phyloP scores from a whole-genome alignment of 2,888 invertebrate genomes.

The Leptinotarsa peninsularis region DNA sequence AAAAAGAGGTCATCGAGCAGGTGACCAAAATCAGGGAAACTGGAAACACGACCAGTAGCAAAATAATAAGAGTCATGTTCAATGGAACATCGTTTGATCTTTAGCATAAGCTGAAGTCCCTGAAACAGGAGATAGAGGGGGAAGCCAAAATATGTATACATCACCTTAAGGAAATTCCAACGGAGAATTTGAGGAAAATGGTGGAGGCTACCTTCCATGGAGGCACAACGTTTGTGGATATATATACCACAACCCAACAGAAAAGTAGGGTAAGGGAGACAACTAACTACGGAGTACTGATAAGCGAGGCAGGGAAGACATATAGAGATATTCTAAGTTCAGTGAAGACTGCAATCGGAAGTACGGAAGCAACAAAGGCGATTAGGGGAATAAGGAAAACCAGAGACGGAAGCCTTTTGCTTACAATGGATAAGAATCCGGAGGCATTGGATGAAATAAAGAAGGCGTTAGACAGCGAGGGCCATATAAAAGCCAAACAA shows the following conservation, averaged over 20 bases:
- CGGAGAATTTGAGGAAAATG: neutral
- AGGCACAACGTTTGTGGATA: neutral
- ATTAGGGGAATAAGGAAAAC: conserved; percentile 18
- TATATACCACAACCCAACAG: too few relatives aligned
- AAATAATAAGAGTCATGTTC: neutral
- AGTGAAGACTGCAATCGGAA: neutral
- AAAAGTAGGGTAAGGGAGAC: too few relatives aligned
- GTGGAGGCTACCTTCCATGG: neutral
- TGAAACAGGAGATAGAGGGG: neutral
- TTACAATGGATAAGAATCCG: neutral
- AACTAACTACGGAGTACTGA: neutral
- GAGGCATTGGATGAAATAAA: neutral
- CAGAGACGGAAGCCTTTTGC: neutral
- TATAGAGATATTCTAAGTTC: conserved; percentile 7
- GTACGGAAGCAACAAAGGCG: neutral
- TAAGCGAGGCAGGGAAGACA: neutral
- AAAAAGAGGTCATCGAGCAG: neutral
- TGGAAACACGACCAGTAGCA: neutral
- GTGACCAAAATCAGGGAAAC: neutral
- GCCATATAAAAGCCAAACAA: neutral
- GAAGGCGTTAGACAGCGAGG: neutral
- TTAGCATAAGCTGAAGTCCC: neutral
- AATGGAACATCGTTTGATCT: neutral
- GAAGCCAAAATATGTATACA: neutral
- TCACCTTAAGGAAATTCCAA: neutral